Evolutionary conservation across 2,113 vertebrate species (phyloP).

Genomic region (Carassius carassius): DNA sequence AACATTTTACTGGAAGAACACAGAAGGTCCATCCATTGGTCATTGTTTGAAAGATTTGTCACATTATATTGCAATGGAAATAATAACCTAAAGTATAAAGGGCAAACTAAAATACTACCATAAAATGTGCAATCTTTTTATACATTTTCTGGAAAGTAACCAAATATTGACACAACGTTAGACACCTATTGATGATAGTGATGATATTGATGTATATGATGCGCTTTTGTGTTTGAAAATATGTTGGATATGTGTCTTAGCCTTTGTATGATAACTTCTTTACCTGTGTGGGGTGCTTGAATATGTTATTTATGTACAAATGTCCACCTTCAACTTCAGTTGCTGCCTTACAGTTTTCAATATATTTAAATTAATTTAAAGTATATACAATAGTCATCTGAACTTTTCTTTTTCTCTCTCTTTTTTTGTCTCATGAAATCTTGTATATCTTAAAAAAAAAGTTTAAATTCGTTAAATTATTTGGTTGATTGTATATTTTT

Average conservation of each 20-base stretch:
- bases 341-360: too few relatives aligned
- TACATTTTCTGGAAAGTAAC: neutral
- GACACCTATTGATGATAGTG: neutral
- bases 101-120: neutral
- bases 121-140: neutral
- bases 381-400: too few relatives aligned
- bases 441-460: too few relatives aligned
- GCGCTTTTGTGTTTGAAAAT: neutral
- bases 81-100: neutral
- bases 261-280: neutral
- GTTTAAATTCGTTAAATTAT: too few relatives aligned
- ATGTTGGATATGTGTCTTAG: neutral
- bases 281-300: neutral
- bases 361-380: too few relatives aligned
- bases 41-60: neutral
- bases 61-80: neutral
- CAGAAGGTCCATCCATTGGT: neutral
- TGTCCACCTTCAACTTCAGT: too few relatives aligned
- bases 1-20: conserved; percentile 8
- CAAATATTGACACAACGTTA: neutral
- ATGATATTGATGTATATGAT: neutral
- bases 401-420: too few relatives aligned
- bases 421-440: too few relatives aligned
- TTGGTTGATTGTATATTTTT: too few relatives aligned
- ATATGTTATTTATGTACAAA: too few relatives aligned